phyloP scores from a whole-genome alignment of 1,140 invertebrate genomes.

The Trachymyrmex cornetzi region DNA sequence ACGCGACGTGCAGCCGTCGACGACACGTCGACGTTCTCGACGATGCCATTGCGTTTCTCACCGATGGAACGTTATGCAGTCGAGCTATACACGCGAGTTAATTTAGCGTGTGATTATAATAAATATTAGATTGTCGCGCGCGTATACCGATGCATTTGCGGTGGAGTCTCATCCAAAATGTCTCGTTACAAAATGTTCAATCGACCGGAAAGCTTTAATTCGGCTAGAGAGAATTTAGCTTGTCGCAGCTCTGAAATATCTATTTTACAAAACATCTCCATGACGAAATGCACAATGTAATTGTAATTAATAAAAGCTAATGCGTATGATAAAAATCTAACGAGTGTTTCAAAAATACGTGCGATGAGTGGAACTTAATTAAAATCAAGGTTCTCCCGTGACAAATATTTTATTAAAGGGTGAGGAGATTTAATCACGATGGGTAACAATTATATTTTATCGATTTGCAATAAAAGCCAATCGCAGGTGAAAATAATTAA shows the following conservation, averaged over 20 bases:
- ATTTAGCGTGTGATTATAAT: conserved; percentile 42
- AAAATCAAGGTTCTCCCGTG: conserved; percentile 12
- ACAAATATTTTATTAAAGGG: conserved; percentile 27
- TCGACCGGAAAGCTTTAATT: conserved; percentile 20
- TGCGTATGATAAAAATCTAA: conserved; percentile 1
- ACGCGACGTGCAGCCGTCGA: background rate
- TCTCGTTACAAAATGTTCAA: background rate
- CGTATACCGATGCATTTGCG: conserved; percentile 26
- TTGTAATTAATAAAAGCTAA: conserved; percentile 29
- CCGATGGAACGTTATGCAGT: background rate
- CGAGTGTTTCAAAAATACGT: background rate
- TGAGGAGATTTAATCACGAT: conserved; percentile 30
- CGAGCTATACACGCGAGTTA: conserved; percentile 10
- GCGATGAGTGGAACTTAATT: conserved; percentile 5
- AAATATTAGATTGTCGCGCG: conserved; percentile 41
- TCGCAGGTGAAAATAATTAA: conserved; percentile 39
- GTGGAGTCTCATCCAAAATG: background rate
- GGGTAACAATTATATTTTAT: conserved; percentile 42
- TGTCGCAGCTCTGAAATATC: background rate
- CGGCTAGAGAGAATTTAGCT: background rate
- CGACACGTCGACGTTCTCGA: background rate
- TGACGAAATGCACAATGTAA: conserved; percentile 12
- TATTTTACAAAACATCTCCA: background rate
- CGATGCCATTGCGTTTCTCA: background rate
- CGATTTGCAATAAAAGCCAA: conserved; percentile 19